Evolutionary conservation across 2,797 vertebrate species (phyloP), one percentile per base, ranked within the genome.

Genomic region (Calcarius lapponicus): DNA sequence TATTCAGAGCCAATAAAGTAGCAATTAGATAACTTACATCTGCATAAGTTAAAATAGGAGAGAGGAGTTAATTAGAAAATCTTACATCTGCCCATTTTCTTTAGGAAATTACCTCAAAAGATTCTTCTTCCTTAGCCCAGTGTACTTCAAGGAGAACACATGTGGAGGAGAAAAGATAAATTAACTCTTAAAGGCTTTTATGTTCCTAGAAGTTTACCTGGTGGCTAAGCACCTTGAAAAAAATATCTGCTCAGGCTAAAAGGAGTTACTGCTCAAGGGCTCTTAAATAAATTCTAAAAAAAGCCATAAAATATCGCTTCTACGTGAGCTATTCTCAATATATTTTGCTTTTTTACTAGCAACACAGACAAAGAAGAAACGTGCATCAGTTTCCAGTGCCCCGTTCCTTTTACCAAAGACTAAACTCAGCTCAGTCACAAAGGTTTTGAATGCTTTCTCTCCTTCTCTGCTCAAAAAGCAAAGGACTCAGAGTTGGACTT

Each of bases 21-120:
- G 66, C 45, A 92, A 90, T 92, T 96, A 88, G 48, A 88, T 86
- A 93, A 96, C 57, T 82, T 94, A 86, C 80, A 95, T 96, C 90
- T 96, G 76, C 84, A 86, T 84, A 90, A 93, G 36, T 50, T 74
- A 87, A 93, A 97, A 89, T 56, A 88, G n/a, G 36, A 5, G 0
- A 95, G 65, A 94, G 73, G 21, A 67, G 79, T 94, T 97, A 94
- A 97, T 96, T 94, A 93, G 57, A 79, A 94, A 97, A 76, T 69
- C 40, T 93, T 73, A 70, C 67, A 40, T 69, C 80, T 96, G 81
- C 17, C 24, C 86, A 32, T 91, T 93, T 93, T 86, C 53, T 95
- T 96, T 79, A 91, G 84, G 42, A 95, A 97, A 97, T 95, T 92
- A 51, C 31, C 17, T 67, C 47, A 57, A 10, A 62, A 76, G 62